Conservation (phyloP, 2,113 vertebrate genomes). For the Suncus etruscus region DNA sequence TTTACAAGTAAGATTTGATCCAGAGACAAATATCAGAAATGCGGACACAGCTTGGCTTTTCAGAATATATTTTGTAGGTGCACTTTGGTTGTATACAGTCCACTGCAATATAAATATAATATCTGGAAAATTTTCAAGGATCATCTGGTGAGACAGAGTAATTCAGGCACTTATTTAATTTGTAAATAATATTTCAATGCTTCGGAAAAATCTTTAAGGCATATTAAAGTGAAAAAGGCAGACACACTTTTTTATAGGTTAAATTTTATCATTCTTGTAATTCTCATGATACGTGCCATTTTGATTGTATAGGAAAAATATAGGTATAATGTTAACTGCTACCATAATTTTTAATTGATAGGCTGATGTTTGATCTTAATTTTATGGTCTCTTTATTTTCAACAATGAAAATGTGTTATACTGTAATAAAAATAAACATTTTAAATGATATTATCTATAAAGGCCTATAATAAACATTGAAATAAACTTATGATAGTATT, state of each 20-base stretch:
- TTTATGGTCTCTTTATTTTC: slow-evolving; percentile 16
- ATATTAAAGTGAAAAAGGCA: not conserved
- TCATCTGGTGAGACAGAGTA: not conserved
- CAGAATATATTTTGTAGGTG: not conserved
- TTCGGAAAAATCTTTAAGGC: not conserved
- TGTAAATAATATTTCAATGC: slow-evolving; percentile 27
- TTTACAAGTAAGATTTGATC: not conserved
- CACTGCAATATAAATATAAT: not conserved
- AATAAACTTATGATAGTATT: not conserved
- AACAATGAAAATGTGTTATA: not conserved
- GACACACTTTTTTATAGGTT: not conserved
- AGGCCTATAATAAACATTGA: not conserved
- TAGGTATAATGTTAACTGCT: not conserved
- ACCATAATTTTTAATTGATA: not conserved
- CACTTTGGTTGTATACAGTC: not conserved
- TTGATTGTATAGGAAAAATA: not conserved
- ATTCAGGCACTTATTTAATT: not conserved
- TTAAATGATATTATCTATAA: not conserved
- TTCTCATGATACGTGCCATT: not conserved
- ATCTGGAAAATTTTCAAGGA: slow-evolving; percentile 13
- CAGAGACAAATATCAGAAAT: slow-evolving; percentile 4
- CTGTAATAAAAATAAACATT: not conserved
- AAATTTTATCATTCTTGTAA: not conserved
- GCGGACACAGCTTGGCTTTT: not conserved
- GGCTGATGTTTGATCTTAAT: not conserved